Base-by-base conservation (phyloP, 2,113 vertebrate genomes). In the Pimephales promelas region DNA sequence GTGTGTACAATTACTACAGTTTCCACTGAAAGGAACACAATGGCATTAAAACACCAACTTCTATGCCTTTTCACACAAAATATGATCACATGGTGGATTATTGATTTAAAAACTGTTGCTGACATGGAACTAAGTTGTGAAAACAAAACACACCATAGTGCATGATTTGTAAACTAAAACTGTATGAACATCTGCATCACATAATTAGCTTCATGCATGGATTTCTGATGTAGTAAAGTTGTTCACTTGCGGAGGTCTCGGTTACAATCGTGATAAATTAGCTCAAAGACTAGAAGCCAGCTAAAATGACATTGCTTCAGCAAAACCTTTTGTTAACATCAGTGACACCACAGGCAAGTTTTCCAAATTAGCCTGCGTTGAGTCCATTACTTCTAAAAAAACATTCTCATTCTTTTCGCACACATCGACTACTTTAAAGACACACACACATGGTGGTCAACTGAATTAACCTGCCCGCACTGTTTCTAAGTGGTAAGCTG, bases 401-500 rank as follows among this genome's bases (percentile, higher is more conserved):
- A 40, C 28, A 56, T 36, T 26, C 9, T 28, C 0, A 2, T n/a
- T 43, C 3, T 28, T 79, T 54, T 13, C 16, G 43, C 70, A 26
- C 43, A 24, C 22, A 24, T 40, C 26, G 24, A 1, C 18, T 54
- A 8, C 18, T 40, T 9, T 9, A 40, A 0, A 54, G 14, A 52
- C 49, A 52, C 52, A 20, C 52, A 47, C 47, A 11, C 20, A 47
- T 8, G 1, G 16, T 20, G 2, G 79, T 83, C 40, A 45, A 45
- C 49, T 81, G 59, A 18, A 56, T 74, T 83, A 84, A 66, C 75
- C 52, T 78, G 54, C 43, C 40, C 2, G 7, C 47, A 24, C 57
- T n/a, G 54, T 28, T 72, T 71, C 24, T 81, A 47, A 57, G 80
- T 57, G 52, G 22, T 82, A 70, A 28, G 16, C 59, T 16, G 16